A percentile compares a stretch with the other conserved stretches of the same genome.
phyloP scores from a whole-genome alignment of 1,140 invertebrate genomes.

The Ooceraea biroi region DNA sequence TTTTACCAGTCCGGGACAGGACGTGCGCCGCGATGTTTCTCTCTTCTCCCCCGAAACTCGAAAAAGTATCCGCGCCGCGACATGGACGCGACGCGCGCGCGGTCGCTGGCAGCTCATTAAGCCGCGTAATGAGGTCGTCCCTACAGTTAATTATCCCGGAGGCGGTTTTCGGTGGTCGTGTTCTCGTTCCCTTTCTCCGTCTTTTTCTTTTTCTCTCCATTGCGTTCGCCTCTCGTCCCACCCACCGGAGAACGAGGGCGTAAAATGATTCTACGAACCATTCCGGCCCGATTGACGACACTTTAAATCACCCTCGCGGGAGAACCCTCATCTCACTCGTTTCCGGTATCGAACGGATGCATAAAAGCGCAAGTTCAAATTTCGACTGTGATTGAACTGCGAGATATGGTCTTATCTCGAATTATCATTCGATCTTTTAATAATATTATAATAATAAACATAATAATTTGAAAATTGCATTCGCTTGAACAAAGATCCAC shows the following conservation, averaged over 20 bases:
- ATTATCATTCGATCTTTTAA: neutral
- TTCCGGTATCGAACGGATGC: slow-evolving; percentile 61
- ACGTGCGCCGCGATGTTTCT: neutral
- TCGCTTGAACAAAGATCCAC: neutral
- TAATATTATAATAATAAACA: neutral
- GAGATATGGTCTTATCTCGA: neutral
- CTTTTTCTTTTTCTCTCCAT: neutral
- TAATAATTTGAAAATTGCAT: neutral
- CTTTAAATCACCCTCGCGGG: slow-evolving; percentile 60
- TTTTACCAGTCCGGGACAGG: slow-evolving; percentile 2
- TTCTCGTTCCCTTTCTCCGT: neutral
- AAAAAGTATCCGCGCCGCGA: slow-evolving; percentile 35
- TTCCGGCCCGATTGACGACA: slow-evolving; percentile 64
- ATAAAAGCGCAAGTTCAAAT: slow-evolving; percentile 3
- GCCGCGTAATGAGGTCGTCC: slow-evolving; percentile 76
- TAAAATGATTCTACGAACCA: slow-evolving; percentile 74
- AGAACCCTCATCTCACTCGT: slow-evolving; percentile 3
- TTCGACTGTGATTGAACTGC: neutral
- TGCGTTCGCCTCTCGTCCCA: slow-evolving; percentile 38
- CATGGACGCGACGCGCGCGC: slow-evolving; percentile 9
- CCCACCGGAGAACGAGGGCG: slow-evolving; percentile 64
- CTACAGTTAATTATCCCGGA: slow-evolving; percentile 78
- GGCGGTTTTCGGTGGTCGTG: slow-evolving; percentile 45
- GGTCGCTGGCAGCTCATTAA: slow-evolving; percentile 77
- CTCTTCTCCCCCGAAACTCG: slow-evolving; percentile 9